Evolutionary conservation across 2,797 vertebrate species (phyloP).

Genomic region (Aulostomus chinensis): DNA sequence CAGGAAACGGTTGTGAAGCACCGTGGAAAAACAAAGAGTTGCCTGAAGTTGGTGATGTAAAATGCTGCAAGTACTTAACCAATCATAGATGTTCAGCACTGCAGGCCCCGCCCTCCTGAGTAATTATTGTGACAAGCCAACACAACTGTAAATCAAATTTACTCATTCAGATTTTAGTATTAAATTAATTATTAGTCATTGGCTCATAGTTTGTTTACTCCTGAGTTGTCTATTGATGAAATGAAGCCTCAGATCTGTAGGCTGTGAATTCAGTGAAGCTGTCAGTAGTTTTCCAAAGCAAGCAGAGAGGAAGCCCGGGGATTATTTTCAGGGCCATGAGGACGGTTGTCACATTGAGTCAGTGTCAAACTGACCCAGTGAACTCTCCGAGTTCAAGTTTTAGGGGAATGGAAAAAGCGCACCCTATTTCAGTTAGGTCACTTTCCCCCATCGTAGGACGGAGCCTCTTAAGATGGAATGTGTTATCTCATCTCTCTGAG

Average conservation of each 20-base stretch:
- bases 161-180: too few species aligned
- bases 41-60: too few species aligned
- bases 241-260: background rate
- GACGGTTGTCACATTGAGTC: too few species aligned
- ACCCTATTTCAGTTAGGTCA: constrained; percentile 9
- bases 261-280: background rate
- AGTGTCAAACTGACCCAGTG: constrained; percentile 4
- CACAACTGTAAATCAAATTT: too few species aligned
- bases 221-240: background rate
- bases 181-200: too few species aligned
- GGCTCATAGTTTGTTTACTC: too few species aligned
- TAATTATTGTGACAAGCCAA: too few species aligned
- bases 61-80: too few species aligned
- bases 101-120: too few species aligned
- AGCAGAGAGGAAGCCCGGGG: background rate
- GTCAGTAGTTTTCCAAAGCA: background rate
- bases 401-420: constrained; percentile 4
- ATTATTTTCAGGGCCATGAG: background rate
- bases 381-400: background rate
- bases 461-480: constrained; percentile 48
- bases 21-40: too few species aligned
- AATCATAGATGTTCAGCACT: too few species aligned
- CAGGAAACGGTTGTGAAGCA: too few species aligned
- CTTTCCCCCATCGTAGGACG: constrained; percentile 20
- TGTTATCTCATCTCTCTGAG: constrained; percentile 56